Conservation (phyloP, 2,888 invertebrate genomes). For the Cephus rjabovi region DNA sequence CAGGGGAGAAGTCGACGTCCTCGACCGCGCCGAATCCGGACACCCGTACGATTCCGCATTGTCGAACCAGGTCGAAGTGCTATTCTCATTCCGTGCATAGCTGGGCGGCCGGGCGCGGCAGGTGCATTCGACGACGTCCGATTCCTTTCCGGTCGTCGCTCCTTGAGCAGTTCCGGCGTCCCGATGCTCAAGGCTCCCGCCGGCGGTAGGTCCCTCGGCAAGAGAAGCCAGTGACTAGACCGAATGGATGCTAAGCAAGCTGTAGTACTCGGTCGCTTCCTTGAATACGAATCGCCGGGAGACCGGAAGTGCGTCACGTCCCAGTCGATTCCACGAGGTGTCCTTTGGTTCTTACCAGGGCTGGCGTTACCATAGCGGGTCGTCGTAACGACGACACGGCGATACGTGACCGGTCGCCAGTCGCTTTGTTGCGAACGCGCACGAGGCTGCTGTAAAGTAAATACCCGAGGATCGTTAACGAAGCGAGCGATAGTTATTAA, state of each 20-base stretch:
- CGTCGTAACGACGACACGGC: constrained; percentile 12
- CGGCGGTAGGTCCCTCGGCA: constrained; percentile 42
- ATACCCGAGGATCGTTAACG: too few species aligned
- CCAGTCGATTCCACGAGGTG: constrained; percentile 43
- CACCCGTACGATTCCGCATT: too few species aligned
- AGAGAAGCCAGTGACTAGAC: constrained; percentile 41
- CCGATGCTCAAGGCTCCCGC: constrained; percentile 33
- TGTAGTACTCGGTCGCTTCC: constrained; percentile 64
- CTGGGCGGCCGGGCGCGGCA: too few species aligned
- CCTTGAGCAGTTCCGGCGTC: constrained; percentile 24
- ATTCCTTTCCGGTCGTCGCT: neutral
- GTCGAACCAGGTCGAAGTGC: too few species aligned
- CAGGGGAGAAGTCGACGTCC: too few species aligned
- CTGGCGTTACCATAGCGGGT: constrained; percentile 31
- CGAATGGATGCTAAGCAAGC: constrained; percentile 64
- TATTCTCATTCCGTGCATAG: too few species aligned
- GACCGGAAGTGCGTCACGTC: constrained; percentile 64
- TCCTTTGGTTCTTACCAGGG: constrained; percentile 15
- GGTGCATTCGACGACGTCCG: too few species aligned
- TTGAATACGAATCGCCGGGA: constrained; percentile 58
- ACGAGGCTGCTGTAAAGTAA: too few species aligned
- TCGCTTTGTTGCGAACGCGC: neutral
- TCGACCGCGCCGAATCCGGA: too few species aligned
- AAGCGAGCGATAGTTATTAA: too few species aligned
- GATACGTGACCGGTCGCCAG: constrained; percentile 23